These are phyloP conservation scores for Imbricaverruca yamaguchii DNA, from an alignment of 2,888 invertebrate species.

Conservation along the genomic window DNA sequence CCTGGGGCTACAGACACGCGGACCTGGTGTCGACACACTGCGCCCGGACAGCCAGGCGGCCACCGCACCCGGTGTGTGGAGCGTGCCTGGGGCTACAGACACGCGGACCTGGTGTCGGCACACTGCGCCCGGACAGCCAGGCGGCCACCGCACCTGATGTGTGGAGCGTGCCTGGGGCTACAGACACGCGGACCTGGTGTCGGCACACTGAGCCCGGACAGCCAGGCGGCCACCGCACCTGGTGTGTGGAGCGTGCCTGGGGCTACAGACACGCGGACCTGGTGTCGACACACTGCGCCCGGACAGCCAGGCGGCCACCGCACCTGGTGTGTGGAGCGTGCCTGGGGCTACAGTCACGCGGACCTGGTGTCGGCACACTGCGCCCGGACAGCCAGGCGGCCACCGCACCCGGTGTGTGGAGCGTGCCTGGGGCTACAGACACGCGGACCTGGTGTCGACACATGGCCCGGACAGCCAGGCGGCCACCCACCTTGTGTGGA, in stretches of 20 bases:
- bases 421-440: conserved; percentile 51
- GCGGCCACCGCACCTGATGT: neutral
- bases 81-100: conserved; percentile 51
- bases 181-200: conserved; percentile 27
- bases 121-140: neutral
- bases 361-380: too few relatives aligned
- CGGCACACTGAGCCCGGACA: neutral
- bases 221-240: neutral
- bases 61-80: neutral
- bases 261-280: conserved; percentile 30
- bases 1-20: conserved; percentile 43
- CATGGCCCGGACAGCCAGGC: neutral
- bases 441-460: neutral
- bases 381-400: neutral
- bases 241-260: conserved; percentile 47
- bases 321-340: neutral
- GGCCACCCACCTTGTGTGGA: neutral
- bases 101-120: neutral
- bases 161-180: conserved; percentile 50
- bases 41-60: neutral
- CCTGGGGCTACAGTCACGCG: neutral
- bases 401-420: neutral
- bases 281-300: too few relatives aligned
- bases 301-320: neutral
- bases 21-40: too few relatives aligned